phyloP scores from a whole-genome alignment of 2,113 vertebrate genomes.

The Pao palembangensis region DNA sequence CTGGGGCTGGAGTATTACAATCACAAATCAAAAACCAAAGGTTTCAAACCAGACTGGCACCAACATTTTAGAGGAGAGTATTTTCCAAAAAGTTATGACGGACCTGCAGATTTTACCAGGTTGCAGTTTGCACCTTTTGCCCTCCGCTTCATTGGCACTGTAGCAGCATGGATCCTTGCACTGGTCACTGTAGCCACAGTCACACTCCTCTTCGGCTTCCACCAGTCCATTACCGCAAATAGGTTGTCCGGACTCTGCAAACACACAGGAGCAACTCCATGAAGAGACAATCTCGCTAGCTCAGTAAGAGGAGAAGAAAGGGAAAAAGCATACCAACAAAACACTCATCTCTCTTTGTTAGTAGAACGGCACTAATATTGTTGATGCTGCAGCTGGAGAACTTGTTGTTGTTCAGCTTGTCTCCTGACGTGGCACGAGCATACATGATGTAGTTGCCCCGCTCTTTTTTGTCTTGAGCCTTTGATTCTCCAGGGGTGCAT shows the following conservation, averaged over 20 bases:
- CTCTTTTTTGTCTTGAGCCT: slow-evolving; percentile 83
- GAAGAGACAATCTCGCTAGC: slow-evolving; percentile 25
- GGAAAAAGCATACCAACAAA: slow-evolving; percentile 85
- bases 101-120: slow-evolving; percentile 86
- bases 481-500: slow-evolving; percentile 95
- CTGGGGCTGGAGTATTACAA: slow-evolving; percentile 78
- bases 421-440: slow-evolving; percentile 94
- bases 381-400: slow-evolving; percentile 93
- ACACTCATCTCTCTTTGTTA: slow-evolving; percentile 85
- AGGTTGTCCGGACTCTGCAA: slow-evolving; percentile 92
- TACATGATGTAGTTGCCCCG: slow-evolving; percentile 98
- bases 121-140: slow-evolving; percentile 84
- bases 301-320: neutral
- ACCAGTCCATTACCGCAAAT: slow-evolving; percentile 97
- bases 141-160: slow-evolving; percentile 81
- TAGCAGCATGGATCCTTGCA: slow-evolving; percentile 90
- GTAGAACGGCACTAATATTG: slow-evolving; percentile 93
- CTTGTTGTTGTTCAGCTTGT: slow-evolving; percentile 96
- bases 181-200: slow-evolving; percentile 94
- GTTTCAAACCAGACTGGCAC: neutral
- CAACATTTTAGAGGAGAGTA: neutral
- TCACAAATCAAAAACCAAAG: neutral
- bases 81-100: neutral
- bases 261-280: slow-evolving; percentile 22
- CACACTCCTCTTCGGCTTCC: slow-evolving; percentile 89